Evolutionary conservation across 2,888 invertebrate genomes (phyloP).

Genomic region (Conus canariensis): DNA sequence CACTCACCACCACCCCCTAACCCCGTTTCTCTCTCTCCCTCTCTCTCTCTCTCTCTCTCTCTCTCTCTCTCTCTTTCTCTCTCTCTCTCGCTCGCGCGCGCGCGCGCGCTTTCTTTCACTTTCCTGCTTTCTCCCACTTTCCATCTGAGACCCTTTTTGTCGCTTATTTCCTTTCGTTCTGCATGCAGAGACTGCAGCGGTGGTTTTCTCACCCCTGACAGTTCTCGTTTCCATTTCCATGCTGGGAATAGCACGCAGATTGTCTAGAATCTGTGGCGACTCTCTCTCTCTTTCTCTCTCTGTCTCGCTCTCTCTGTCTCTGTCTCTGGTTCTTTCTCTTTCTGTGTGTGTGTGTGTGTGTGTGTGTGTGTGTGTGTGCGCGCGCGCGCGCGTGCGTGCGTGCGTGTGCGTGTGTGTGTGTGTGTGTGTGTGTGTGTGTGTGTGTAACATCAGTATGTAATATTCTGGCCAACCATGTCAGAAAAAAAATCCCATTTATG

Average conservation of each 20-base stretch:
- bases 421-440: constrained; percentile 11
- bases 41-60: background rate
- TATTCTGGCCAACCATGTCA: background rate
- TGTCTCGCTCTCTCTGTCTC: background rate
- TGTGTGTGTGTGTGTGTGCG: background rate
- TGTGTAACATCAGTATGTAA: background rate
- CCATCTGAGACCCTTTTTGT: background rate
- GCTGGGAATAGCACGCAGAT: too few species aligned
- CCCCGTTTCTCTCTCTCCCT: too few species aligned
- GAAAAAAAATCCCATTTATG: too few species aligned
- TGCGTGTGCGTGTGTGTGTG: background rate
- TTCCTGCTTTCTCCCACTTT: background rate
- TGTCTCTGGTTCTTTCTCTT: background rate
- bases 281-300: background rate
- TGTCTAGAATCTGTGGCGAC: background rate
- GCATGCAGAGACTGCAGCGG: too few species aligned
- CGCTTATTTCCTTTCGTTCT: background rate
- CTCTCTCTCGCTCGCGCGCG: background rate
- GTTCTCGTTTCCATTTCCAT: too few species aligned
- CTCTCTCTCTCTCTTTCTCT: background rate
- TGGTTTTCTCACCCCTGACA: too few species aligned
- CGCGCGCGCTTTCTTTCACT: background rate
- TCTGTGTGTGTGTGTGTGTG: background rate
- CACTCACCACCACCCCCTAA: background rate
- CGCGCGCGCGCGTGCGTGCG: background rate